Conservation (phyloP, 2,113 vertebrate genomes). For the Dicaeum eximium region DNA sequence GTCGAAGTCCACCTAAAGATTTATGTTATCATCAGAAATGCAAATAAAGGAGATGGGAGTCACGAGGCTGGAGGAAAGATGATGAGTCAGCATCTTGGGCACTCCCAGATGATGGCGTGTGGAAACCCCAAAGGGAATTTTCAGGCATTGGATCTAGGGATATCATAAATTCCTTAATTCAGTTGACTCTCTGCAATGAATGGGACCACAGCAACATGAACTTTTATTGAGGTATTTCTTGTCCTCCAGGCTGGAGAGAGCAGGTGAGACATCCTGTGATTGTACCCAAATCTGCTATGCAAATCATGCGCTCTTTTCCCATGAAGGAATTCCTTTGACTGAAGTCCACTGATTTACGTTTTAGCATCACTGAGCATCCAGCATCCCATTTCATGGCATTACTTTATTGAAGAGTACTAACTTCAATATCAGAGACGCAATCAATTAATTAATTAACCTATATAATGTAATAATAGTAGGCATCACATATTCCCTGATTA, state of each 20-base stretch:
- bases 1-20: neutral
- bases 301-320: neutral
- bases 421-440: neutral
- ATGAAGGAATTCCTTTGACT: neutral
- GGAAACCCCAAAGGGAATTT: neutral
- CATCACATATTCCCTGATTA: neutral
- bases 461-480: neutral
- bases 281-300: neutral
- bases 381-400: neutral
- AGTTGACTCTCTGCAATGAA: neutral
- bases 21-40: neutral
- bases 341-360: neutral
- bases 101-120: neutral
- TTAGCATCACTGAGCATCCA: neutral
- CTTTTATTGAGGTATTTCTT: neutral
- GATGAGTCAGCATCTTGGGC: neutral
- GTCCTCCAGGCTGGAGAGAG: neutral
- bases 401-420: neutral
- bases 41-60: constrained; percentile 17
- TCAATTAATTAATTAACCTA: neutral
- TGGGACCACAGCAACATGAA: neutral
- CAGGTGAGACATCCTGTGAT: neutral
- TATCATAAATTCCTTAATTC: neutral
- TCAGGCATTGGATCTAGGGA: neutral
- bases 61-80: neutral